Evolutionary conservation across 2,888 invertebrate genomes (phyloP), one percentile per base, ranked within the genome.

Genomic region (Cremastinae sp.): DNA sequence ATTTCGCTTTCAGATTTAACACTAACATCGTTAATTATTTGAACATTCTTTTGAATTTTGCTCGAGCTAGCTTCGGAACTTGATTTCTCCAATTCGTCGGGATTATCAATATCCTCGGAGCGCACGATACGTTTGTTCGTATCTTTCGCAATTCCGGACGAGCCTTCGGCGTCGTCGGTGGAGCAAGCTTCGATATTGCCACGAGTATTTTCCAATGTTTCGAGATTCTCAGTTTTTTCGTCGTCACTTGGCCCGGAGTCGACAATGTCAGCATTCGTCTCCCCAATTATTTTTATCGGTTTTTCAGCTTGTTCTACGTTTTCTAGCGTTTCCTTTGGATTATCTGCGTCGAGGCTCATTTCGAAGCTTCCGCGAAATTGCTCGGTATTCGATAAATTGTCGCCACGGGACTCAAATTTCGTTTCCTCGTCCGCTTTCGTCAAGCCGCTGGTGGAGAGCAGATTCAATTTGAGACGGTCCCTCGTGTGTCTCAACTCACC

Each of bases 401-500:
- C 78, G 12, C 68, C 66, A n/a, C 80, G 79, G 45, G 78, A 79
- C 64, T 81, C 80, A 3, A 61, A 58, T 16, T 53, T 72, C 5
- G 59, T 22, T 5, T 80, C 78, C 0, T 78, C 75, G 2, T 77
- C 68, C 58, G 78, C 74, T 77, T 75, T 82, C 9, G 62, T 36
- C 49, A 78, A 41, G 0, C 65, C 61, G 56, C 69, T 62, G 0
- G 74, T 74, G 12, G 74, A 56, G n/a, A 70, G 92, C 28, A 95
- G 90, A 88, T 95, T 94, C 8, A 95, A 90, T 85, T 94, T 95
- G 12, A 95, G 91, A 78, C 92, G 92, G 86, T 94, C 94, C 74
- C 94, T 90, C 3, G 95, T 95, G 85, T 95, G 95, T 10, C 95
- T 90, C 43, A 95, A 88, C 9, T 95, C 95, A 18, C 95, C 95